These are phyloP conservation scores for Menidia beryllina DNA, from an alignment of 2,113 vertebrate species.

Conservation along the genomic window DNA sequence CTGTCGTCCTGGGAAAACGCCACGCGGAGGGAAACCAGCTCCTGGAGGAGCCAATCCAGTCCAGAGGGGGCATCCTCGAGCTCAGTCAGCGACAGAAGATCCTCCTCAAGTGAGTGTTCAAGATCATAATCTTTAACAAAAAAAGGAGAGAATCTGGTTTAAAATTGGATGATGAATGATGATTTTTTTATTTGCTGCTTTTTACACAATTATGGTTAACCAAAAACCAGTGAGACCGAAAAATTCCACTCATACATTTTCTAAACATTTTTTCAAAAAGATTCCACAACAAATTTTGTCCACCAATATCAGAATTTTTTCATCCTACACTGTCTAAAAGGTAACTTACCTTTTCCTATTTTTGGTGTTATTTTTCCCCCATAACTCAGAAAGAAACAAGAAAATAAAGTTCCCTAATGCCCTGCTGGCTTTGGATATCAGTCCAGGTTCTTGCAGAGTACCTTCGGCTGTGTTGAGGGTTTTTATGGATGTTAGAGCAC, in stretches of 20 bases:
- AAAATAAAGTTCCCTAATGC: background rate
- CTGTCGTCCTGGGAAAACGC: slow-evolving; percentile 78
- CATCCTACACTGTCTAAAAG: background rate
- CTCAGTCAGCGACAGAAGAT: slow-evolving; percentile 77
- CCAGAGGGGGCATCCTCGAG: slow-evolving; percentile 54
- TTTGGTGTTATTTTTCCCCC: background rate
- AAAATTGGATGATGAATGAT: background rate
- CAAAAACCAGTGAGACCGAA: background rate
- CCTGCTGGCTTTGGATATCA: background rate
- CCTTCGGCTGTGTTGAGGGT: slow-evolving; percentile 72
- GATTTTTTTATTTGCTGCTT: background rate
- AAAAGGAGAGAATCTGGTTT: background rate
- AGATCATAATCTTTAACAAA: slow-evolving; percentile 71
- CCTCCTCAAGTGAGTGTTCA: slow-evolving; percentile 74
- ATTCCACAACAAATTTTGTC: no score
- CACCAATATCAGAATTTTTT: background rate
- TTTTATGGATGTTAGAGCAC: slow-evolving; percentile 65
- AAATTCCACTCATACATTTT: background rate
- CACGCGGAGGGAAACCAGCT: slow-evolving; percentile 79
- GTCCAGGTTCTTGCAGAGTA: slow-evolving; percentile 33
- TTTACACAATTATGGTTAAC: background rate
- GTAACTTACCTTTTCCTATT: background rate
- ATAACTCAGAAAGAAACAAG: background rate
- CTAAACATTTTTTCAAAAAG: background rate
- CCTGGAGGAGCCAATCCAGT: slow-evolving; percentile 81